Conservation (phyloP, 1,140 invertebrate genomes). For the Bombus polaris region DNA sequence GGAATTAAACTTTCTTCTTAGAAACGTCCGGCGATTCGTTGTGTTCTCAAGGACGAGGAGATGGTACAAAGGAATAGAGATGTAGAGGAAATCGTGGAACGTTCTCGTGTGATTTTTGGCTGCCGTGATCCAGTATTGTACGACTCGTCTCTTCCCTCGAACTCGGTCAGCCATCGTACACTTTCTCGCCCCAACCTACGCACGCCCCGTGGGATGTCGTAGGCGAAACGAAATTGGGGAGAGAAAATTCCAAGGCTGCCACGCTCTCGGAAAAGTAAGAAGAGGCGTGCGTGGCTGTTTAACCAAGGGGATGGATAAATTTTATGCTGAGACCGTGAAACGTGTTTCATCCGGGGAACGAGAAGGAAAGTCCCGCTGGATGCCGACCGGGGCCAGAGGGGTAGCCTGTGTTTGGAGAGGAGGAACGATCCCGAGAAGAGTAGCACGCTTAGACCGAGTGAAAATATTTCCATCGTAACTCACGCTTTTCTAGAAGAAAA, state of each 20-base stretch:
- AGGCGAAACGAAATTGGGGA: slow-evolving; percentile 61
- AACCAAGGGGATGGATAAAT: slow-evolving; percentile 79
- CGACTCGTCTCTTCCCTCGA: slow-evolving; percentile 4
- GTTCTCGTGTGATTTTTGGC: background rate
- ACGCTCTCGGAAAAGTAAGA: slow-evolving; percentile 65
- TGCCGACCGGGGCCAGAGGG: slow-evolving; percentile 15
- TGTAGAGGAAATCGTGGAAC: fast-evolving
- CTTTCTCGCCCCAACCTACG: background rate
- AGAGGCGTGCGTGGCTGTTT: slow-evolving; percentile 77
- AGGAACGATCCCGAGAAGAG: slow-evolving; percentile 59
- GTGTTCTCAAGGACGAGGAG: too few species aligned
- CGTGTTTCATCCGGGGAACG: slow-evolving; percentile 74
- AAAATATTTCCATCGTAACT: slow-evolving; percentile 76
- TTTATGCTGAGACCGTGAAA: slow-evolving; percentile 79
- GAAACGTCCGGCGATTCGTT: background rate
- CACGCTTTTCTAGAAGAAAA: slow-evolving; percentile 71
- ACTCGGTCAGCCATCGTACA: slow-evolving; percentile 20
- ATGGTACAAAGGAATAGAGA: background rate
- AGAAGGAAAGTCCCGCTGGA: slow-evolving; percentile 64
- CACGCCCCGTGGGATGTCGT: slow-evolving; percentile 60
- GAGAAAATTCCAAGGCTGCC: slow-evolving; percentile 40
- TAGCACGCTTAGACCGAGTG: slow-evolving; percentile 67
- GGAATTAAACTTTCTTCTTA: background rate
- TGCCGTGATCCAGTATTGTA: background rate
- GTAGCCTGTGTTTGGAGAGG: slow-evolving; percentile 54